A percentile compares a stretch with the other conserved stretches of the same genome.
These are phyloP conservation scores for Tetrao urogallus DNA, from an alignment of 2,113 vertebrate genomes.

Conservation along the genomic window DNA sequence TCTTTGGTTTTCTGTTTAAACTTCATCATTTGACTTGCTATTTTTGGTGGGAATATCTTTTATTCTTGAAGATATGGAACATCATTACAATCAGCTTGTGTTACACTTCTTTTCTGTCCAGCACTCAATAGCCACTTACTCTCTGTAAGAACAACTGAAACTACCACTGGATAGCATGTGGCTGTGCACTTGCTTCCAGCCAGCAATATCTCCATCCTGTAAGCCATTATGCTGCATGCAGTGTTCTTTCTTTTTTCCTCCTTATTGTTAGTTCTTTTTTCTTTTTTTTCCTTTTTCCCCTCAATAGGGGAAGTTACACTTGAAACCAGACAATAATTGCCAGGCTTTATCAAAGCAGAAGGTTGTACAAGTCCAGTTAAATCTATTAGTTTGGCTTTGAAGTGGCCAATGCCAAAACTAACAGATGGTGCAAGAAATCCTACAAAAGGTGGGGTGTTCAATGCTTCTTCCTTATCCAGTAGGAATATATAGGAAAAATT, in stretches of 20 bases:
- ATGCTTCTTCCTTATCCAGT: neutral
- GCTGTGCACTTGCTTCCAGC: neutral
- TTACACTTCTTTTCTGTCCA: neutral
- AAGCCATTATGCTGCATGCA: neutral
- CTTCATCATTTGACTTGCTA: neutral
- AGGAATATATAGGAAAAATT: neutral
- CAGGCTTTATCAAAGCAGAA: neutral
- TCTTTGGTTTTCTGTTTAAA: neutral
- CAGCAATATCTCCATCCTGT: neutral
- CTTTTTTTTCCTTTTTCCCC: neutral
- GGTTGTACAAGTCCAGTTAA: neutral
- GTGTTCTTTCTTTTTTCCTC: neutral
- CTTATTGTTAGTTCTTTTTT: neutral
- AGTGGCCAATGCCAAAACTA: neutral
- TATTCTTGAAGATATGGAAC: neutral
- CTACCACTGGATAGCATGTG: accelerated
- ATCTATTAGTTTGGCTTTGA: neutral
- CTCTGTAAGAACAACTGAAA: neutral
- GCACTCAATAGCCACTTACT: neutral
- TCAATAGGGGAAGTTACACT: neutral
- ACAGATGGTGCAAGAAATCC: neutral
- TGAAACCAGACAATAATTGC: neutral
- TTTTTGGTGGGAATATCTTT: neutral
- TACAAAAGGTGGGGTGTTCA: neutral
- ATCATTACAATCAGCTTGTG: neutral